Evolutionary conservation across 1,140 invertebrate genomes (phyloP).

Genomic region (Papilio glaucus): DNA sequence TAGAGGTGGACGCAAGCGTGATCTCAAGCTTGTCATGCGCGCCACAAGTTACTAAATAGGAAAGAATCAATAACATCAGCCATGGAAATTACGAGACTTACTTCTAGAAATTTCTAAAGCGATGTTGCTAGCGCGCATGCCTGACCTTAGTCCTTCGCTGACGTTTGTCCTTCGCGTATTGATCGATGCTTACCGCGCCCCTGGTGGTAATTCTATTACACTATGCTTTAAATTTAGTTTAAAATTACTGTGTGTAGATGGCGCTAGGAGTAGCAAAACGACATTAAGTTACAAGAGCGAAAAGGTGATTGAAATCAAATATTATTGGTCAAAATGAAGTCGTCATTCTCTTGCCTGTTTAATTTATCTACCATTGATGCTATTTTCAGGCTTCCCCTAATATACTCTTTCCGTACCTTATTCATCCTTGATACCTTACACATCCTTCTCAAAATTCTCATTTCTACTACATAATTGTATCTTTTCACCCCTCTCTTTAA

Average conservation of each 20-base stretch:
- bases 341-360: too few species aligned
- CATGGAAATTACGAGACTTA: too few species aligned
- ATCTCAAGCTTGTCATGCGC: too few species aligned
- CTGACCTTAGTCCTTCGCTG: not conserved
- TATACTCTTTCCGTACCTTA: too few species aligned
- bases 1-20: not conserved
- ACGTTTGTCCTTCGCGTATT: not conserved
- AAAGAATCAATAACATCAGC: not conserved
- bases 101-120: not conserved
- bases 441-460: too few species aligned
- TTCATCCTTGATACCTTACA: too few species aligned
- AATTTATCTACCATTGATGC: too few species aligned
- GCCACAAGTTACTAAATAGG: too few species aligned
- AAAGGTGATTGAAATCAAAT: not conserved
- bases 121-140: not conserved
- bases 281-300: not conserved
- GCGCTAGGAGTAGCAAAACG: not conserved
- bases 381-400: too few species aligned
- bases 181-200: not conserved
- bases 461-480: too few species aligned
- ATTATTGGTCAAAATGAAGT: not conserved
- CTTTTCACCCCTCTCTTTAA: too few species aligned
- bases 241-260: not conserved
- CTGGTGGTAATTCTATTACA: constrained; percentile 4
- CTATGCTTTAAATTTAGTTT: not conserved